Base-by-base conservation (phyloP, 2,888 invertebrate genomes). In the Drosophila paranaensis region DNA sequence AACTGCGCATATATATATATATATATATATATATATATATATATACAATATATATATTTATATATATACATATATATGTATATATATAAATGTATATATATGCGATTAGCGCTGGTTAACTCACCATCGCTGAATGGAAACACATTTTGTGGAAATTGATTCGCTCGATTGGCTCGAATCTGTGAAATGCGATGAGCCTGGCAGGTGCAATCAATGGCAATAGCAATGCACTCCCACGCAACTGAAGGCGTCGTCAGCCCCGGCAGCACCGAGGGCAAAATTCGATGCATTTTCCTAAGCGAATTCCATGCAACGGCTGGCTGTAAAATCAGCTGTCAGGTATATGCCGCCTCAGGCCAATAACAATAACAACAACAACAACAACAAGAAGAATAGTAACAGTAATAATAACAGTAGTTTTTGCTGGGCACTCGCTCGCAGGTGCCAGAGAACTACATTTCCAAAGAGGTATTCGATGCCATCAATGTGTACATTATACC, bases 401-500 rank as follows among this genome's bases (percentile, higher is more conserved):
- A 33, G 9, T 33, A 20, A 20, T 20, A 20, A 20, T 20, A 20
- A 20, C 20, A 20, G 20, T 20, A 20, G 20, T 20, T 20, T 20
- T 20, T 20, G 20, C 20, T 20, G 20, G 20, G 2, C 33, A 2
- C 33, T 10, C 6, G 10, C 33, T 33, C 33, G 6, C 33, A 33
- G 96, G 97, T 97, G 65, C 98, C 98, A 8, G 96, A 97, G 88
- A 97, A 97, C 90, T 97, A 96, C 91, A 96, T 99, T 54, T 96
- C 97, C 0, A 98, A 98, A 92, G 98, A 98, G 88, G 95, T 96
- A 25, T 98, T 99, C 94, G 98, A 98, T 94, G 96, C 97, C 67
- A 96, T 98, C 65, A 98, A 97, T 91, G 97, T 97, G 30, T 99
- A 97, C 91, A 97, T 99, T 77, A 99, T 99, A 91, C 98, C 98